Evolutionary conservation across 2,113 vertebrate species (phyloP).

Genomic region (Sylvilagus bachmani): DNA sequence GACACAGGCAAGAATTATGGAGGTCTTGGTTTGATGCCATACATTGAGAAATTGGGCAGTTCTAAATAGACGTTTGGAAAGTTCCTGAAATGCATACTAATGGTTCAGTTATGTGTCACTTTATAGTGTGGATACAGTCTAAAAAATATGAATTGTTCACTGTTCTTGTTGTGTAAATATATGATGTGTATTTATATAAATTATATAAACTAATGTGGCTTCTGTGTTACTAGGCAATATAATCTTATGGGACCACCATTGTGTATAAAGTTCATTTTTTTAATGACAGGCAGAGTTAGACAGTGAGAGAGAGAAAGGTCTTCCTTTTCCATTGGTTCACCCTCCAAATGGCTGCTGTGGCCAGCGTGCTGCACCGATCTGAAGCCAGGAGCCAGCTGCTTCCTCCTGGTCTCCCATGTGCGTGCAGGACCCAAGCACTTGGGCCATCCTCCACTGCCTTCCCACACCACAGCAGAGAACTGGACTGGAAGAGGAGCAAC

Average conservation of each 20-base stretch:
- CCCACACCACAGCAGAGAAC: no score
- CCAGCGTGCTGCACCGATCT: no score
- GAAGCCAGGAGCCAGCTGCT: no score
- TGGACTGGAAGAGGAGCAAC: no score
- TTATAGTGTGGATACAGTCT: neutral
- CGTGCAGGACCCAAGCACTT: no score
- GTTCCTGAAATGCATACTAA: neutral
- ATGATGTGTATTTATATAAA: neutral
- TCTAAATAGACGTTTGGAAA: neutral
- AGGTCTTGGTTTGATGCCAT: conserved; percentile 15
- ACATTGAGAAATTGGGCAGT: neutral
- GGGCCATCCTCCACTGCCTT: no score
- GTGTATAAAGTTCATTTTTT: no score
- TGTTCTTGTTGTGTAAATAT: neutral
- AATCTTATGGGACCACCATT: neutral
- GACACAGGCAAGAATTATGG: neutral
- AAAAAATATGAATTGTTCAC: neutral
- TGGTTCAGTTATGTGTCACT: neutral
- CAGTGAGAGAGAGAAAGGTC: no score
- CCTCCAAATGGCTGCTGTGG: no score
- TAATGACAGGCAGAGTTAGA: no score
- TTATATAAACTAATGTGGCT: neutral
- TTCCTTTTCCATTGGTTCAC: no score
- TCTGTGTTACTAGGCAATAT: neutral
- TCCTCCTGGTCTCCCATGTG: no score